Conservation (phyloP, 2,888 invertebrate genomes). For the Acrobasis consociella region DNA sequence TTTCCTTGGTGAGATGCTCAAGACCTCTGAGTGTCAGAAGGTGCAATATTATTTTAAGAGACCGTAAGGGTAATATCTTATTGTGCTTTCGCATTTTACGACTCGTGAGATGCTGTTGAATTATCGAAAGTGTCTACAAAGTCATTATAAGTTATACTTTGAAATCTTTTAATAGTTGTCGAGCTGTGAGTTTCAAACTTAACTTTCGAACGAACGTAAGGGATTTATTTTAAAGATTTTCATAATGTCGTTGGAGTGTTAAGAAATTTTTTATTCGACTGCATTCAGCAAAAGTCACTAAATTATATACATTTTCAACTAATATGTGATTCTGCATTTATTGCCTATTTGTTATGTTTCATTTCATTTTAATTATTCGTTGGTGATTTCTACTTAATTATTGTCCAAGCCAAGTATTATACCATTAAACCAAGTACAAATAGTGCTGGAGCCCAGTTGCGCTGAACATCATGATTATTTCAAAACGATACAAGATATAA, state of each 20-base stretch:
- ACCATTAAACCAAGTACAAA: too few relatives aligned
- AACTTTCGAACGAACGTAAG: background rate
- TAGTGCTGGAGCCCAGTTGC: too few relatives aligned
- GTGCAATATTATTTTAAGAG: constrained; percentile 45
- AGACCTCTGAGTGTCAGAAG: constrained; percentile 49
- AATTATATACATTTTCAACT: background rate
- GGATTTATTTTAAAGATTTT: background rate
- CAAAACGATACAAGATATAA: too few relatives aligned
- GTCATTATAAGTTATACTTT: constrained; percentile 18
- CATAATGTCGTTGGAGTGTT: background rate
- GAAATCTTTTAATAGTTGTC: constrained; percentile 8
- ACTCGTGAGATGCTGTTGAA: constrained; percentile 15
- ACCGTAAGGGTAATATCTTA: constrained; percentile 28
- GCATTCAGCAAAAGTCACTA: background rate
- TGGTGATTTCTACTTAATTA: too few relatives aligned
- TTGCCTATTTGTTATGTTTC: background rate
- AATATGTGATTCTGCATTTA: background rate
- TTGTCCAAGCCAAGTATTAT: too few relatives aligned
- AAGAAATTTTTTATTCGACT: background rate
- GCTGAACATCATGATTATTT: too few relatives aligned
- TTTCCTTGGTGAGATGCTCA: constrained; percentile 68
- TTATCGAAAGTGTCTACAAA: constrained; percentile 22
- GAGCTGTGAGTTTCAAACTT: background rate
- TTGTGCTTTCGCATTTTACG: constrained; percentile 23
- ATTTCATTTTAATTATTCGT: background rate